A percentile compares a stretch with the other conserved stretches of the same genome.
phyloP scores from a whole-genome alignment of 2,797 vertebrate genomes.

The Tolypeutes matacus region DNA sequence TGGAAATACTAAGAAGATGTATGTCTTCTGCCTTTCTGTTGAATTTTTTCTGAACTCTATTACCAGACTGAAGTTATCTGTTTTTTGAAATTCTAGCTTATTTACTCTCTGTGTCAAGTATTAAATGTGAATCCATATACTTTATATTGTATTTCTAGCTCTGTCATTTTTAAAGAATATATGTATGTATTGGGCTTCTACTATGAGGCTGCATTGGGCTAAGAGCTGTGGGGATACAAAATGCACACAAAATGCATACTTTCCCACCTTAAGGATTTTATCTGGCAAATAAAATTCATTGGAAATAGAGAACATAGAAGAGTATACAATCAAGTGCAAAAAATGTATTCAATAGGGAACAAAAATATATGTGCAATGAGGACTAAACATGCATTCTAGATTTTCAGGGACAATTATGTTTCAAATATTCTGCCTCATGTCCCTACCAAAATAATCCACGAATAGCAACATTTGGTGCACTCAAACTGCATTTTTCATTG shows the following conservation, averaged over 20 bases:
- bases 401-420: neutral
- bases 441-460: neutral
- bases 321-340: neutral
- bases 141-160: neutral
- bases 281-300: neutral
- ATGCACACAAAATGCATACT: neutral
- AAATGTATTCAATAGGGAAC: neutral
- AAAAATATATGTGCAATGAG: neutral
- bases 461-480: slow-evolving; percentile 22
- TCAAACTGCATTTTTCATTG: slow-evolving; percentile 3
- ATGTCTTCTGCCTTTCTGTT: neutral
- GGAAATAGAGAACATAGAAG: slow-evolving; percentile 5
- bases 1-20: neutral
- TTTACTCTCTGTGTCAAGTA: neutral
- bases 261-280: slow-evolving; percentile 11
- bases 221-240: neutral
- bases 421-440: neutral
- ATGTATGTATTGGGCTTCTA: neutral
- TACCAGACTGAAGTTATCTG: neutral
- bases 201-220: neutral
- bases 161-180: neutral
- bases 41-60: neutral
- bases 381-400: neutral
- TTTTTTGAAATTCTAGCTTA: neutral
- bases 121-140: neutral